Base-by-base conservation (phyloP, 2,888 invertebrate species). In the Harmothoe impar region DNA sequence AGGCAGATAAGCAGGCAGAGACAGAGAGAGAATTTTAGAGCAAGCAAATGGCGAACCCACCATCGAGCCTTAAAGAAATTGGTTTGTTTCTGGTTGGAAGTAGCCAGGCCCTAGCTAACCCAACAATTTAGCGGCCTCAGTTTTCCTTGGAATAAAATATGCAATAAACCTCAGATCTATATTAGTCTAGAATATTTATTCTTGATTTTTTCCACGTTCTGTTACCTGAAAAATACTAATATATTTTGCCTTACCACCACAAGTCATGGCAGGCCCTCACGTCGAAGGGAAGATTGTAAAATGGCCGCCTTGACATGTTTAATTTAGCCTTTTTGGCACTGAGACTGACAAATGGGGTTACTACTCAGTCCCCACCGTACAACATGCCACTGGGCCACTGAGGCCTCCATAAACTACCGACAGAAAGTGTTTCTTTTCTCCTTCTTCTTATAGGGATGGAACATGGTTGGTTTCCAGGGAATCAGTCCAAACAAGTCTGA, bases 241-340 rank as follows among this genome's bases (percentile, higher is more conserved):
- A 43, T 43, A 7, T 43, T 43, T 43, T 43, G 43, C 43, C 43
- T 43, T 43, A 3, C 43, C 43, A 43, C 43, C 43, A 43, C 43
- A 72, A 12, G 1, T 29, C 72, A 72, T 29, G 72, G 25, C 72
- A 72, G 25, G 72, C 72, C n/a, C 72, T 25, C 72, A 72, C 31
- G 72, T 29, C 29, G 15, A 25, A 25, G n/a, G 25, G 25, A 7
- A 25, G 15, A 72, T 15, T 72, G 72, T 29, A 72, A 72, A n/a
- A 72, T 72, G 72, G 5, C 29, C 25, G 29, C 15, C 31, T 29
- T 72, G 72, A 72, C 72, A 72, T 72, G 72, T 29, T 72, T 72
- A 72, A 72, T 72, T 25, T 72, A 72, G 72, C 3, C 72, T 29
- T 72, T 72, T 72, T 72, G 72, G 72, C 72, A 29, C 29, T 72